These are phyloP conservation scores for Geotrypetes seraphini DNA, from an alignment of 2,797 vertebrate species.

Conservation along the genomic window DNA sequence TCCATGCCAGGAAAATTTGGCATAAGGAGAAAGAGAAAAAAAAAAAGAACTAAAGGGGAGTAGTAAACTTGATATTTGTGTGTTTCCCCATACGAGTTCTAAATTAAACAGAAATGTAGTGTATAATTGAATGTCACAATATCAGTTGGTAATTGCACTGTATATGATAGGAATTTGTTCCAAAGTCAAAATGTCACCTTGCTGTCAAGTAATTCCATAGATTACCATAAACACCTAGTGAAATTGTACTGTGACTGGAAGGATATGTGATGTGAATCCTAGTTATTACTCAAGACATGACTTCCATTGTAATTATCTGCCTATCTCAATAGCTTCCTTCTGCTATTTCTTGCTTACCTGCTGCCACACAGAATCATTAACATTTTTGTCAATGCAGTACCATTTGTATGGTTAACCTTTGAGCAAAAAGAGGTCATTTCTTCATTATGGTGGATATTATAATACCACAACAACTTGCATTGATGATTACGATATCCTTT, in stretches of 20 bases:
- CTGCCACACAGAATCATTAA: constrained; percentile 42
- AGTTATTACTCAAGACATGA: constrained; percentile 40
- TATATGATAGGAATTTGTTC: constrained; percentile 41
- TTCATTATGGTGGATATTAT: constrained; percentile 43
- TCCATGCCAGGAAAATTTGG: constrained; percentile 3
- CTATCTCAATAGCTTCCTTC: constrained; percentile 28
- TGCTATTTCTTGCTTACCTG: constrained; percentile 29
- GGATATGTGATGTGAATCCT: constrained; percentile 49
- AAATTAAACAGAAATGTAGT: constrained; percentile 11
- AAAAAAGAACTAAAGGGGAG: neutral
- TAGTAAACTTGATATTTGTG: constrained; percentile 8
- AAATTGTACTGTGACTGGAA: constrained; percentile 40
- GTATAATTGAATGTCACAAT: constrained; percentile 37
- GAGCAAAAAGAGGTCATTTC: constrained; percentile 27
- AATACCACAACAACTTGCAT: constrained; percentile 34
- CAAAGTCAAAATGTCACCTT: constrained; percentile 53
- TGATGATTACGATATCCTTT: constrained; percentile 43
- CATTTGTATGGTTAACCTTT: constrained; percentile 40
- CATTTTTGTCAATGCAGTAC: constrained; percentile 21
- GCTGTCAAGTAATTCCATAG: constrained; percentile 51
- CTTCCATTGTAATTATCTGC: constrained; percentile 45
- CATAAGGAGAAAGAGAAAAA: constrained; percentile 4
- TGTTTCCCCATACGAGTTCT: constrained; percentile 20
- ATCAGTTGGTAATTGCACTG: constrained; percentile 36
- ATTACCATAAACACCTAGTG: constrained; percentile 40